phyloP scores from a whole-genome alignment of 2,888 invertebrate genomes.

The Chloromyia formosa region DNA sequence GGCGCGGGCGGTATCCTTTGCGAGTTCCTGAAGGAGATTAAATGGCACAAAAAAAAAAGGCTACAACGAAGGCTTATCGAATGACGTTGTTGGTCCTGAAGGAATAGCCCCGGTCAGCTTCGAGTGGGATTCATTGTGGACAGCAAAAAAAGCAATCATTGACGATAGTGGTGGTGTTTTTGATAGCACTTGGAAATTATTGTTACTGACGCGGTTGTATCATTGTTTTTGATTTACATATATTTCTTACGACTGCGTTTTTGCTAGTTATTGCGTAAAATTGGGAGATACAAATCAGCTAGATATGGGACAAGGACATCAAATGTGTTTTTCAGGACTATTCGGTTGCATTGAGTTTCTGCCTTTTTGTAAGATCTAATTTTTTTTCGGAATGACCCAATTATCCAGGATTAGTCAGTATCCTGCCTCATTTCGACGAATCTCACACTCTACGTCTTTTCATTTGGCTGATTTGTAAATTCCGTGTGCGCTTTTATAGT shows the following conservation, averaged over 20 bases:
- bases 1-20: too few species aligned
- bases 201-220: constrained; percentile 1
- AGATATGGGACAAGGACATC: too few species aligned
- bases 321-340: too few species aligned
- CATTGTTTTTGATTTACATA: not conserved
- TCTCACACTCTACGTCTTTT: too few species aligned
- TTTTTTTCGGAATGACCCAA: too few species aligned
- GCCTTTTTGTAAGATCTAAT: too few species aligned
- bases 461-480: not conserved
- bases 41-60: not conserved
- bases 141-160: constrained; percentile 23
- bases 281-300: not conserved
- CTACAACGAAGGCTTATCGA: constrained; percentile 10
- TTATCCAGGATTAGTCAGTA: too few species aligned
- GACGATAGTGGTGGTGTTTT: constrained; percentile 9
- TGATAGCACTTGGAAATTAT: not conserved
- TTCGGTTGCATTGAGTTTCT: too few species aligned
- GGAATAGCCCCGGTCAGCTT: constrained; percentile 13
- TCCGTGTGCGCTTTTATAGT: not conserved
- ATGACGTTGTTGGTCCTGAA: not conserved
- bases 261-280: not conserved
- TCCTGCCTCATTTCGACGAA: too few species aligned
- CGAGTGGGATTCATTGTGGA: constrained; percentile 17
- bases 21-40: not conserved
- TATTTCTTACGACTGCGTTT: not conserved